Conservation (phyloP, 2,888 invertebrate genomes). For the Rotaria macrura region DNA sequence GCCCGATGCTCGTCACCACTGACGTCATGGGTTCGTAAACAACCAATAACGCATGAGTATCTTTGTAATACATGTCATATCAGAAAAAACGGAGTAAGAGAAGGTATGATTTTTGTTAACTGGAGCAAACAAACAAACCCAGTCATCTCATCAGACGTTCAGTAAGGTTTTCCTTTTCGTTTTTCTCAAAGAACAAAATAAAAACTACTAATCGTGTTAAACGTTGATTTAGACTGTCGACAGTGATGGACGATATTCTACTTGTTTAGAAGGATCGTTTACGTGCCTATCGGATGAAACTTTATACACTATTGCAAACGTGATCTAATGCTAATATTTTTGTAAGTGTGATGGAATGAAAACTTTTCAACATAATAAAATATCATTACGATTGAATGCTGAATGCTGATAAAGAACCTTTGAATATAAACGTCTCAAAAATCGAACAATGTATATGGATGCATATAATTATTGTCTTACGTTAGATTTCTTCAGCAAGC, state of each 20-base stretch:
- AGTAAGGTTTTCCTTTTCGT: background rate
- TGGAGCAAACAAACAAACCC: background rate
- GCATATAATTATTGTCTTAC: too few species aligned
- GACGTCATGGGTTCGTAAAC: background rate
- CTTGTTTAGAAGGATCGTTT: background rate
- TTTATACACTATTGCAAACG: too few species aligned
- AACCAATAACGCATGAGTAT: background rate
- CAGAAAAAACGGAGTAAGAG: background rate
- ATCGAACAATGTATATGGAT: too few species aligned
- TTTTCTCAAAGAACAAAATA: background rate
- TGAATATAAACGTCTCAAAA: too few species aligned
- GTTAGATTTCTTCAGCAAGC: too few species aligned
- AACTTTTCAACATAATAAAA: too few species aligned
- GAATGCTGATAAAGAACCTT: too few species aligned
- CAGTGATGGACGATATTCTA: background rate
- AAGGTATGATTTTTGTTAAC: background rate
- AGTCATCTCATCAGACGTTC: background rate
- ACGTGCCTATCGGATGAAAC: too few species aligned
- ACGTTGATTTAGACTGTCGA: background rate
- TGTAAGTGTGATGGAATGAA: too few species aligned
- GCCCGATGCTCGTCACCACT: background rate
- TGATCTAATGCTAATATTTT: too few species aligned
- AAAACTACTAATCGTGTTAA: background rate
- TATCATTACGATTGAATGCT: too few species aligned
- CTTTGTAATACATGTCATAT: background rate